These are phyloP conservation scores for Agrochola lychnidis DNA, from an alignment of 2,888 invertebrate genomes.

Conservation along the genomic window DNA sequence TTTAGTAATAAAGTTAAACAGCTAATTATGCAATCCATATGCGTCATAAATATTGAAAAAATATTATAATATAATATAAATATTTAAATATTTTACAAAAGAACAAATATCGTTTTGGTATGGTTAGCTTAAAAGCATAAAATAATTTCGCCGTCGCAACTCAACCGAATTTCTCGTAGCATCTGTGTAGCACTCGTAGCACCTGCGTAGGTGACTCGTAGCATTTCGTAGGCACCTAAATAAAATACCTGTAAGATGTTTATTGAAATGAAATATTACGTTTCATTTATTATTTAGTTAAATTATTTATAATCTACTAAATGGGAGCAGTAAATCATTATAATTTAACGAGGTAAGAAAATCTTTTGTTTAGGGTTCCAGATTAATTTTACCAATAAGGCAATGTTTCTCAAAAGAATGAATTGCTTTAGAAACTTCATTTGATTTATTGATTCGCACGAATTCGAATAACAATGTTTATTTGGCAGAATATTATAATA, in stretches of 20 bases:
- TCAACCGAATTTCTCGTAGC: slow-evolving; percentile 44
- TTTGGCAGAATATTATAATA: no score
- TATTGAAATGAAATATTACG: slow-evolving; percentile 28
- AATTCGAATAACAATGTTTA: neutral
- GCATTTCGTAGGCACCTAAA: slow-evolving; percentile 22
- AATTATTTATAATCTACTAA: neutral
- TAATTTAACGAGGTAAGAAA: neutral
- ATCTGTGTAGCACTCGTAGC: slow-evolving; percentile 40
- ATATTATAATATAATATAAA: no score
- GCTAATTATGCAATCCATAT: no score
- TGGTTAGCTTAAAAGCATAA: neutral
- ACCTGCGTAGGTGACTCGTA: slow-evolving; percentile 34
- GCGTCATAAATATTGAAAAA: neutral
- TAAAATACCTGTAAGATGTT: slow-evolving; percentile 3
- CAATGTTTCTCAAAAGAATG: neutral
- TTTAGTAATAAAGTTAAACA: neutral
- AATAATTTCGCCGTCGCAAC: slow-evolving; percentile 17
- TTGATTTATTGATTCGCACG: neutral
- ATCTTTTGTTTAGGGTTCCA: neutral
- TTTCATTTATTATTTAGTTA: neutral
- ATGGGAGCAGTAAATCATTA: neutral
- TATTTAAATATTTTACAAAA: no score
- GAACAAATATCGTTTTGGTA: neutral
- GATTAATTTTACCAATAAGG: neutral
- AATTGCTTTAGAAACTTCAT: neutral